phyloP scores from a whole-genome alignment of 2,113 vertebrate species.

The Lepus timidus region DNA sequence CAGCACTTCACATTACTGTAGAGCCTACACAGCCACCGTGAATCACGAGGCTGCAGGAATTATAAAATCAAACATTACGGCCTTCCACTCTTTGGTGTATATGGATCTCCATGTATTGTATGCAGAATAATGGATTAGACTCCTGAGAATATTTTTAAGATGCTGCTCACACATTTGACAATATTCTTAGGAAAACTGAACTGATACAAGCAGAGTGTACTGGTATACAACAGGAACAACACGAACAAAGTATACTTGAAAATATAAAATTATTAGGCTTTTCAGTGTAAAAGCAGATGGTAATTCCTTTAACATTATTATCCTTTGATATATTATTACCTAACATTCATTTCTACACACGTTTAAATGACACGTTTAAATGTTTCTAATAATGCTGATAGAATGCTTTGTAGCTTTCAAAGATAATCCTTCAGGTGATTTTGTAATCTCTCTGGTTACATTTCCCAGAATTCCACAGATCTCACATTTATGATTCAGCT shows the following conservation, averaged over 20 bases:
- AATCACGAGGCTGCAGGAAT: not conserved
- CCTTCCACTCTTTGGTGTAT: not conserved
- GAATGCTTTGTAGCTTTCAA: not conserved
- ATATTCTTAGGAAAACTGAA: not conserved
- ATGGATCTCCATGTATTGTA: not conserved
- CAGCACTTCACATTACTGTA: not conserved
- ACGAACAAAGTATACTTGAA: not conserved
- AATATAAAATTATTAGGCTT: not conserved
- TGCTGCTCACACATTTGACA: not conserved
- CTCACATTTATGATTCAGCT: not conserved
- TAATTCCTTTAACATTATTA: slow-evolving; percentile 19
- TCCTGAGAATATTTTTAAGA: not conserved
- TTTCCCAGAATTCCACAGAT: slow-evolving; percentile 8
- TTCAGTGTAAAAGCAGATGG: not conserved
- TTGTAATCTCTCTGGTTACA: not conserved
- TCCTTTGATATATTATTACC: slow-evolving; percentile 11
- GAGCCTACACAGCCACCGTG: not conserved
- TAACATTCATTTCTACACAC: not conserved
- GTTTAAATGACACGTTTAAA: not conserved
- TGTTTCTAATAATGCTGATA: slow-evolving; percentile 40
- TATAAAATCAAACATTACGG: not conserved
- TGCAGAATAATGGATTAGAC: not conserved
- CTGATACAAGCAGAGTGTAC: not conserved
- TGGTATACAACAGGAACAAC: not conserved
- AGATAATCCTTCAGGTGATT: slow-evolving; percentile 29